Base-by-base conservation (phyloP, 2,113 vertebrate genomes). In the Rhinolophus ferrumequinum region DNA sequence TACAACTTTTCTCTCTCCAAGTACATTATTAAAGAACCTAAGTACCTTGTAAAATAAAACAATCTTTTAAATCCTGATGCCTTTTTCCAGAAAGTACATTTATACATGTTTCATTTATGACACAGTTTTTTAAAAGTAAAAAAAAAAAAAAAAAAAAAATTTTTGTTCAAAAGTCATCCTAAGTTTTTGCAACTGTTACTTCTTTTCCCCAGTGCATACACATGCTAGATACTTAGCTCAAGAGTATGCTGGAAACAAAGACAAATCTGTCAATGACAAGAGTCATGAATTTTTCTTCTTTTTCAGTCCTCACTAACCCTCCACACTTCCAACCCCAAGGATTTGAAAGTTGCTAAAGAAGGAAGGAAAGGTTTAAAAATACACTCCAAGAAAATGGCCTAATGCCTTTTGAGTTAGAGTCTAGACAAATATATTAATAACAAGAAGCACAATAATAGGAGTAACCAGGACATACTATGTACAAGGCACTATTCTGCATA, bases 261-360 rank as follows among this genome's bases (percentile, higher is more conserved):
- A 89, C 35, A 72, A 87, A 73, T 66, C 30, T 47, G 54, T 69
- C 50, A 67, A 50, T 62, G 67, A 35, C 73, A 86, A 92, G 67
- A 95, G 95, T 81, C 44, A 73, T 52, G 38, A 92, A 87, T 12
- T 82, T 90, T 62, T 81, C 52, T 90, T 47, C 44, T 50, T 95
- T 93, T 76, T 64, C 66, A 95, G 54, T 73, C 38, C 30, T 94
- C 44, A 88, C 52, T 94, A 85, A 81, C 12, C 28, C 35, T 69
- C 35, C 19, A 73, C 15, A 88, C 8, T 19, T 83, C 38, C 11
- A 84, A 21, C 6, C 0, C 1, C 5, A 54, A 89, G 41, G 14
- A 92, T 41, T 52, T 95, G 30, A 75, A 91, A 91, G 50, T 56
- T 79, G 35, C 22, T 72, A 66, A 77, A 11, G 21, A 89, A 22